Evolutionary conservation across 2,888 invertebrate genomes (phyloP).

Genomic region (Laspeyria flexula): DNA sequence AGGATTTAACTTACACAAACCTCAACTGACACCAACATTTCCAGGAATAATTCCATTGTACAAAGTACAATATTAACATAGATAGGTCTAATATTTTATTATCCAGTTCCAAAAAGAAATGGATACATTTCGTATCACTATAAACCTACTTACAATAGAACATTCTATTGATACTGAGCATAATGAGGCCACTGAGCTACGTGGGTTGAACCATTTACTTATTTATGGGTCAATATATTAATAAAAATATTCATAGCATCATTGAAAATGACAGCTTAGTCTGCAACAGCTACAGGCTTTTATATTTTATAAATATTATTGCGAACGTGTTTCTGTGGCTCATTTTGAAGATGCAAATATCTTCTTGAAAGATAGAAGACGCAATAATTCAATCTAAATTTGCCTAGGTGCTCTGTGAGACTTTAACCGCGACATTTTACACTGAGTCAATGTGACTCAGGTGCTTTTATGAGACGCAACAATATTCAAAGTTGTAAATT

Average conservation of each 20-base stretch:
- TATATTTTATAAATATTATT: no score
- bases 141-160: no score
- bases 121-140: no score
- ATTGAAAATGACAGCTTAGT: background rate
- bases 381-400: constrained; percentile 4
- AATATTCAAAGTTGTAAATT: constrained; percentile 11
- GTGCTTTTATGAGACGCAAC: constrained; percentile 10
- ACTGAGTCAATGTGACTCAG: constrained; percentile 8
- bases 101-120: no score
- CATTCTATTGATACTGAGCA: no score
- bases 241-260: constrained; percentile 15
- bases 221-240: constrained; percentile 20
- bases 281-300: background rate
- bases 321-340: background rate
- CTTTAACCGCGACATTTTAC: constrained; percentile 7
- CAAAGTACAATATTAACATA: no score
- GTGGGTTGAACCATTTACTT: constrained; percentile 28
- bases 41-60: no score
- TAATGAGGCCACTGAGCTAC: background rate
- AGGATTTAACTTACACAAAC: no score
- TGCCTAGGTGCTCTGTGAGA: background rate
- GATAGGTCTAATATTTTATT: no score
- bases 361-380: background rate
- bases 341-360: background rate
- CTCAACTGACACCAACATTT: no score